Conservation (phyloP, 2,113 vertebrate genomes). For the Morone chrysops region DNA sequence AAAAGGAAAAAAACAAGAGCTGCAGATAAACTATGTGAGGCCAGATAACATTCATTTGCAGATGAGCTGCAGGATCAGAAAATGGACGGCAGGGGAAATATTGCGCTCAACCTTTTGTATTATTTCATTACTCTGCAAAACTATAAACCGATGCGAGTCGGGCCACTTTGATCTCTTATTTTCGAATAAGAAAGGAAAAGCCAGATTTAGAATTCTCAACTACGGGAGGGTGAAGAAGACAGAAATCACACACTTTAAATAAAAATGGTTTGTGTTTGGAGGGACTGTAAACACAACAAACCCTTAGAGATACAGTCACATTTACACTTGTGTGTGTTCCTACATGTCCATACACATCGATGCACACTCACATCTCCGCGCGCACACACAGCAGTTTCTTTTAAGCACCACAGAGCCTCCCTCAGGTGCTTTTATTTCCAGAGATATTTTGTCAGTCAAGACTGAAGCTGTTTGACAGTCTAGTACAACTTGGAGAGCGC, state of each 20-base stretch:
- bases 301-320: background rate
- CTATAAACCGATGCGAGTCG: background rate
- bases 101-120: too few relatives aligned
- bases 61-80: conserved; percentile 4
- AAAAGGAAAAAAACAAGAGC: background rate
- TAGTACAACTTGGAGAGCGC: background rate
- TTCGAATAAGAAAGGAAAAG: background rate
- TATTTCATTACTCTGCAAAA: background rate
- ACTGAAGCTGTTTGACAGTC: background rate
- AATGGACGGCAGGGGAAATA: background rate
- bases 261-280: conserved; percentile 21
- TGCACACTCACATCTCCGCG: background rate
- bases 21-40: conserved; percentile 38
- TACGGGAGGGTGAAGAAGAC: background rate
- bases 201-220: background rate
- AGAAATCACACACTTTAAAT: conserved; percentile 18
- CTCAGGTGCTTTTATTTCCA: conserved; percentile 17
- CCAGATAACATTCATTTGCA: conserved; percentile 38
- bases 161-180: conserved; percentile 11
- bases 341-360: background rate
- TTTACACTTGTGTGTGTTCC: background rate
- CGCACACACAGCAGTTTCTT: background rate
- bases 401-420: conserved; percentile 2
- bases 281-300: conserved; percentile 22
- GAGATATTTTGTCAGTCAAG: conserved; percentile 5